Evolutionary conservation across 2,888 invertebrate species (phyloP).

Genomic region (Thera obeliscata): DNA sequence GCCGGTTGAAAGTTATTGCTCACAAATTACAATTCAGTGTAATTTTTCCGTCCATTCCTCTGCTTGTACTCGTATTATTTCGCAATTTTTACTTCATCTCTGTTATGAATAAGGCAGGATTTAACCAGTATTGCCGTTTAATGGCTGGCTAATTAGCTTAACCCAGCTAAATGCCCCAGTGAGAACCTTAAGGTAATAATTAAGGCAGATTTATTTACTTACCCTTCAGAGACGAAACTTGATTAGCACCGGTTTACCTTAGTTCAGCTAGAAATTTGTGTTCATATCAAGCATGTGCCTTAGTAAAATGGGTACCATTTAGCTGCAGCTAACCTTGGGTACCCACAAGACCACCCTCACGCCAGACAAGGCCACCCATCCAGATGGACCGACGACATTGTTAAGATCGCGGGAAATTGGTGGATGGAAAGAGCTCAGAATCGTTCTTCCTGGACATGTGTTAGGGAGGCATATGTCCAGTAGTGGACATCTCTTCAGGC

Average conservation of each 20-base stretch:
- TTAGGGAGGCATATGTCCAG: too few species aligned
- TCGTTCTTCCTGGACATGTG: too few species aligned
- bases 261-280: constrained; percentile 26
- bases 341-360: not conserved
- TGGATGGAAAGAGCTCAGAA: too few species aligned
- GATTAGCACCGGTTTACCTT: constrained; percentile 50
- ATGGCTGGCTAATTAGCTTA: constrained; percentile 35
- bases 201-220: constrained; percentile 67
- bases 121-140: constrained; percentile 27
- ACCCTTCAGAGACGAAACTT: constrained; percentile 52
- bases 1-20: constrained; percentile 1
- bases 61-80: constrained; percentile 23
- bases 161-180: constrained; percentile 46
- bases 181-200: constrained; percentile 61
- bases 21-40: constrained; percentile 15
- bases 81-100: constrained; percentile 36
- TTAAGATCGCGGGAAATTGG: too few species aligned
- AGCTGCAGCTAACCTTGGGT: too few species aligned
- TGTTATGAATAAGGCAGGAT: constrained; percentile 37
- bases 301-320: not conserved
- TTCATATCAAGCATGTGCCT: constrained; percentile 11
- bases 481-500: too few species aligned
- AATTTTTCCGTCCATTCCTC: constrained; percentile 24
- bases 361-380: too few species aligned
- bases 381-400: too few species aligned